Percentiles rank a stretch among this genome's conserved stretches.
These are phyloP conservation scores for Esox niger DNA, from an alignment of 2,113 vertebrate species.

Conservation along the genomic window DNA sequence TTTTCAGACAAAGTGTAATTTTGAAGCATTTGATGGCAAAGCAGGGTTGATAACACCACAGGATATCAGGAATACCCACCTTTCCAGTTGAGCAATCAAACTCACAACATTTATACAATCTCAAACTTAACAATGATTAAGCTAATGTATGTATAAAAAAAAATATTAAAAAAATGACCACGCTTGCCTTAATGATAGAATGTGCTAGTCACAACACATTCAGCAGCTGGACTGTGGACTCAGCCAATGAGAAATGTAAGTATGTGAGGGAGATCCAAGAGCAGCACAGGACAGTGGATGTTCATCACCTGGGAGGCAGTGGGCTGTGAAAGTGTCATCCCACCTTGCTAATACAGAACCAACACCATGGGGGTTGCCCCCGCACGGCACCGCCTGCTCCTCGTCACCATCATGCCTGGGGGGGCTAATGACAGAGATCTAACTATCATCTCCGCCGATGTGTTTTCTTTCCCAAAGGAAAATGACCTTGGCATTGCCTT, in stretches of 20 bases:
- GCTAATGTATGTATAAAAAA: too few relatives aligned
- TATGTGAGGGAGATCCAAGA: neutral
- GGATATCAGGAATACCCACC: neutral
- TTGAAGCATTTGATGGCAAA: neutral
- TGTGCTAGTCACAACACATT: too few relatives aligned
- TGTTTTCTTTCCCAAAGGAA: constrained; percentile 30
- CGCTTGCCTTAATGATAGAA: neutral
- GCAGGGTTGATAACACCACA: neutral
- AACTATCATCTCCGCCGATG: constrained; percentile 17
- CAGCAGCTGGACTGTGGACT: neutral
- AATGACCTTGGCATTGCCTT: constrained; percentile 36
- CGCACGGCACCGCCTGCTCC: neutral
- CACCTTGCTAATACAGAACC: neutral
- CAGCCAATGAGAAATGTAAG: neutral
- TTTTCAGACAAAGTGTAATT: neutral
- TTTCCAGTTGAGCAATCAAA: neutral
- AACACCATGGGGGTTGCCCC: neutral
- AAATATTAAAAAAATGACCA: too few relatives aligned
- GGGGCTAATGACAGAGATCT: constrained; percentile 4
- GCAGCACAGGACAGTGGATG: neutral
- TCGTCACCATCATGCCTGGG: constrained; percentile 6
- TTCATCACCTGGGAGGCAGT: constrained; percentile 16
- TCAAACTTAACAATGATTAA: neutral
- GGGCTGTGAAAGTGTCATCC: constrained; percentile 21
- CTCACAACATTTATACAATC: neutral